These are phyloP conservation scores for Harpagus bidentatus DNA, from an alignment of 2,113 vertebrate genomes.

Conservation along the genomic window DNA sequence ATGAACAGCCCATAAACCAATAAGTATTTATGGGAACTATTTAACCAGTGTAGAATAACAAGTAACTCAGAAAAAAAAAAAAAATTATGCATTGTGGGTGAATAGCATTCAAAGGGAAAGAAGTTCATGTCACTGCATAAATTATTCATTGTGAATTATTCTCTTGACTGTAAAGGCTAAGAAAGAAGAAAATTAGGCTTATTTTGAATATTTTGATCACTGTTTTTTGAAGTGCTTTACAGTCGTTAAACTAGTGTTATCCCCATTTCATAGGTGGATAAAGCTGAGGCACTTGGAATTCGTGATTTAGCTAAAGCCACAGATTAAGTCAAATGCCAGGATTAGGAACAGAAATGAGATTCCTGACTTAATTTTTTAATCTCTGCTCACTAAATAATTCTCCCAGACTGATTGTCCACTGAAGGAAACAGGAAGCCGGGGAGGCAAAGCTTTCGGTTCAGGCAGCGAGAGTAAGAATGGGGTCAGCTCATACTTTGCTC, in stretches of 20 bases:
- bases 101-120: neutral
- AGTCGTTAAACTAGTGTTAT: neutral
- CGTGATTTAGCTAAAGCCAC: neutral
- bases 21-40: slow-evolving; percentile 46
- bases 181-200: neutral
- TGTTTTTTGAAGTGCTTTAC: neutral
- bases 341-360: neutral
- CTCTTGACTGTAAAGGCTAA: neutral
- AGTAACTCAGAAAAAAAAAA: neutral
- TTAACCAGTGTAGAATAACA: neutral
- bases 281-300: neutral
- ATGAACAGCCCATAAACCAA: neutral
- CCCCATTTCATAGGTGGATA: neutral
- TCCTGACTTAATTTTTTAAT: neutral
- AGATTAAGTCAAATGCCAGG: neutral
- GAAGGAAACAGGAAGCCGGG: neutral
- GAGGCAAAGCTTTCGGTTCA: neutral
- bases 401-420: neutral
- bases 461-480: neutral
- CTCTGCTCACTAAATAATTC: neutral
- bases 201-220: neutral
- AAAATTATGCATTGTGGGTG: neutral
- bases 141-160: slow-evolving; percentile 31
- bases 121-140: neutral
- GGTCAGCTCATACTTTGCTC: neutral